Percentiles rank a stretch among this genome's conserved stretches.
These are phyloP conservation scores for Halictus ligatus DNA, from an alignment of 2,888 invertebrate species.

Conservation along the genomic window DNA sequence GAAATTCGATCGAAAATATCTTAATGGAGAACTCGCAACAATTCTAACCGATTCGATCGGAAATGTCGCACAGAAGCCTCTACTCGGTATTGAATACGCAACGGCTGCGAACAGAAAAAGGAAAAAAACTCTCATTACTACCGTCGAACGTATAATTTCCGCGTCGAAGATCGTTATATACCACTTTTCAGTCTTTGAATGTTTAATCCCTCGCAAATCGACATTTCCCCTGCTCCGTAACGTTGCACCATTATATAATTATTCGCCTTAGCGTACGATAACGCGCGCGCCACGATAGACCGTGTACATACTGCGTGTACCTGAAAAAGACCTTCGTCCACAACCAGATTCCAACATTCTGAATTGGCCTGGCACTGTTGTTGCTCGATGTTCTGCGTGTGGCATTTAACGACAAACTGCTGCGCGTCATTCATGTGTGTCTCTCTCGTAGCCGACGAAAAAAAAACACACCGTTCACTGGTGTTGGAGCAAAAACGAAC, in stretches of 20 bases:
- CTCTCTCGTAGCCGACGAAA: constrained; percentile 33
- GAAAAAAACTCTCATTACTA: background rate
- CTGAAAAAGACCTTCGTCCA: constrained; percentile 81
- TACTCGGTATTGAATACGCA: background rate
- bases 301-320: constrained; percentile 61
- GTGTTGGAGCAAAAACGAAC: background rate
- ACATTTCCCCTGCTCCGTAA: constrained; percentile 20
- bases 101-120: background rate
- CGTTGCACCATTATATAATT: constrained; percentile 33
- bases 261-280: constrained; percentile 26
- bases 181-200: constrained; percentile 23
- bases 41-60: too few relatives aligned
- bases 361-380: constrained; percentile 68
- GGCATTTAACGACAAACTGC: constrained; percentile 75
- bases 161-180: constrained; percentile 18
- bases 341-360: constrained; percentile 82
- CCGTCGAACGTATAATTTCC: constrained; percentile 18
- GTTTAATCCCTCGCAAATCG: constrained; percentile 12
- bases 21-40: background rate
- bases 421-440: constrained; percentile 81
- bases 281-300: background rate
- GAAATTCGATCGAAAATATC: background rate
- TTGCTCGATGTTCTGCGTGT: constrained; percentile 69
- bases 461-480: constrained; percentile 2
- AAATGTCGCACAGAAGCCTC: background rate